These are phyloP conservation scores for Pherbina coryleti DNA, from an alignment of 2,888 invertebrate species.

Conservation along the genomic window DNA sequence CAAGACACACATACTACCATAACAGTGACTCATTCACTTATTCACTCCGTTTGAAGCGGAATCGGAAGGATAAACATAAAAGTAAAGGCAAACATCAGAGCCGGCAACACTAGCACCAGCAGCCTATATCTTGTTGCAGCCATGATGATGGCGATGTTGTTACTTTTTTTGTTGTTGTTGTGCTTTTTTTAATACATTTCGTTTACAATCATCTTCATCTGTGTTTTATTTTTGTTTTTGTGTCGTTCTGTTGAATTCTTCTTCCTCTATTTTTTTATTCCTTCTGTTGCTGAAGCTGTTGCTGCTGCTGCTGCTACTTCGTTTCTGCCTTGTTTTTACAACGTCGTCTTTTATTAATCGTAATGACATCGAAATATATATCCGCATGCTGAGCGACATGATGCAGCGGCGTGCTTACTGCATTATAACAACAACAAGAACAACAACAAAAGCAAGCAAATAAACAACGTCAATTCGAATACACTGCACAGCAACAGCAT, in stretches of 20 bases:
- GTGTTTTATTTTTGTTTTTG: slow-evolving; percentile 14
- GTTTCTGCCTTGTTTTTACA: neutral
- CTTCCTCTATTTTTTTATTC: neutral
- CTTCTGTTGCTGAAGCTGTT: neutral
- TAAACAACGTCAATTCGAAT: neutral
- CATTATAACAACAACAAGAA: slow-evolving; percentile 16
- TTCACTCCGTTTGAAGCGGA: neutral
- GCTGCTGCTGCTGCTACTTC: neutral
- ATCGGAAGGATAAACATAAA: slow-evolving; percentile 18
- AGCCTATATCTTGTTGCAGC: neutral
- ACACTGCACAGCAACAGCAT: neutral
- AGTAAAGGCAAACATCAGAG: slow-evolving; percentile 1
- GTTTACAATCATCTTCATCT: slow-evolving; percentile 15
- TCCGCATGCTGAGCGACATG: slow-evolving; percentile 10
- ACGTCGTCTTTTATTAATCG: slow-evolving; percentile 24
- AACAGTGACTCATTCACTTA: neutral
- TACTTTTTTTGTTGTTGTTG: neutral
- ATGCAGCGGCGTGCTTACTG: slow-evolving; percentile 7
- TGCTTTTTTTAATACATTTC: neutral
- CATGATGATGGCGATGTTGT: neutral
- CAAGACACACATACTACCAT: neutral
- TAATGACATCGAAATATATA: slow-evolving; percentile 30
- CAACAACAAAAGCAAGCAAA: too few species aligned
- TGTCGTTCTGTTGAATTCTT: neutral
- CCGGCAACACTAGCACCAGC: neutral